Base-by-base conservation (phyloP, 2,888 invertebrate genomes). In the Carcina quercana region DNA sequence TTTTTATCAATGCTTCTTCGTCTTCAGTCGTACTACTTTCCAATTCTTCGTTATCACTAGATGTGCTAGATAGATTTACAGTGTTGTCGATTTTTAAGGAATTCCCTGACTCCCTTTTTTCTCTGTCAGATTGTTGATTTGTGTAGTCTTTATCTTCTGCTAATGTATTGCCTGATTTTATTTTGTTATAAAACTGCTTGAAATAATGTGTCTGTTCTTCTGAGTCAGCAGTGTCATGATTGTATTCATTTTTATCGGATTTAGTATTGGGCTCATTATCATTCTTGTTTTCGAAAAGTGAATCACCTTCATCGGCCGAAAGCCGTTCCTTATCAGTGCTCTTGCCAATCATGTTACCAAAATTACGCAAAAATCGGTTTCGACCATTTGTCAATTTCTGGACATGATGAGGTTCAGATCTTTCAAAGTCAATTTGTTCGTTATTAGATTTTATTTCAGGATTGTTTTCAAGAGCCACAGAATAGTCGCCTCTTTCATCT, bases 1-100 rank as follows among this genome's bases (percentile, higher is more conserved):
- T 61, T 48, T 68, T 72, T 22, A 82, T 80, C 15, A 69, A 70
- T 21, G 62, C 53, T 53, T 79, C 75, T 47, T 72, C 78, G 46
- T 66, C 65, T 52, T 70, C 71, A 30, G 46, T 58, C 3, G 50
- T 48, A n/a, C 15, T 19, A 13, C 25, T 34, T 13, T 44, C 37
- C 5, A 32, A 13, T 21, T 45, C 40, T 22, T 45, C 45, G 19
- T 42, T 44, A 25, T 52, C 38, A 28, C 13, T 10, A 20, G 28
- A n/a, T 3, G 19, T 28, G 19, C 19, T 17, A 7, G 6, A 10
- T 14, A 8, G 3, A n/a, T 24, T 30, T 5, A 19, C n/a, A n/a
- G n/a, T n/a, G n/a, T n/a, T n/a, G n/a, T n/a, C n/a, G n/a, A n/a
- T n/a, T n/a, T n/a, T n/a, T n/a, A n/a, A n/a, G n/a, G n/a, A n/a